phyloP scores from a whole-genome alignment of 2,113 vertebrate species.

The Rhodinocichla rosea region DNA sequence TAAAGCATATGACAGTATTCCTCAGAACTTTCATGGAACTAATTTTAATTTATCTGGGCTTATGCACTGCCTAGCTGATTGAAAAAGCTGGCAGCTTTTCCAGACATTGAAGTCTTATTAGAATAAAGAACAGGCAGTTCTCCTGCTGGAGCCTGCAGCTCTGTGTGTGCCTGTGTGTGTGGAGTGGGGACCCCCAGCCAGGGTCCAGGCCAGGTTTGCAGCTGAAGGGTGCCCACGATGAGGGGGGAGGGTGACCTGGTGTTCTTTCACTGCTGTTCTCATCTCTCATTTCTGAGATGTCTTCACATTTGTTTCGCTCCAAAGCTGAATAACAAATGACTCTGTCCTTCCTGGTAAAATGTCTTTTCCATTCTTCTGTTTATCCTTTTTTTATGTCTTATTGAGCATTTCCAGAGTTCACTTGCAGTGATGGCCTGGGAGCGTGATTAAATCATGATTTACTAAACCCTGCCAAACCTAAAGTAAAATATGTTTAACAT shows the following conservation, averaged over 20 bases:
- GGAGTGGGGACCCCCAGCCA: neutral
- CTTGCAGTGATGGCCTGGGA: conserved; percentile 47
- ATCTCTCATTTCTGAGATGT: neutral
- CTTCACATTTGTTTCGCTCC: neutral
- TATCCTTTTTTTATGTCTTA: conserved; percentile 35
- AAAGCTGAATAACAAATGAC: conserved; percentile 35
- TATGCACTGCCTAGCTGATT: neutral
- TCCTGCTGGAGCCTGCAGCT: neutral
- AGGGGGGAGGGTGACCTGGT: neutral
- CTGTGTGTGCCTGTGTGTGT: neutral
- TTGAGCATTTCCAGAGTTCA: conserved; percentile 60
- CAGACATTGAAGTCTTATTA: neutral
- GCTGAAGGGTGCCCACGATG: neutral
- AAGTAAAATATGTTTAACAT: conserved; percentile 67
- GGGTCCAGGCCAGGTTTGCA: neutral
- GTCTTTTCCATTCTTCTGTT: conserved; percentile 53
- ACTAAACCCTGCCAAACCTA: conserved; percentile 63
- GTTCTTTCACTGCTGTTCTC: neutral
- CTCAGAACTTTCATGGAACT: conserved; percentile 15
- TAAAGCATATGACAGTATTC: neutral
- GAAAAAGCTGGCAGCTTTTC: neutral
- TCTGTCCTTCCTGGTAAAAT: conserved; percentile 48
- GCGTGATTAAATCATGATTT: conserved; percentile 62
- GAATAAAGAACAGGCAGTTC: neutral
- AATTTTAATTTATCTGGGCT: conserved; percentile 17